Percentiles rank a stretch among this genome's conserved stretches.
These are phyloP conservation scores for Ceratosolen fusciceps DNA, from an alignment of 1,140 invertebrate species.

Conservation along the genomic window DNA sequence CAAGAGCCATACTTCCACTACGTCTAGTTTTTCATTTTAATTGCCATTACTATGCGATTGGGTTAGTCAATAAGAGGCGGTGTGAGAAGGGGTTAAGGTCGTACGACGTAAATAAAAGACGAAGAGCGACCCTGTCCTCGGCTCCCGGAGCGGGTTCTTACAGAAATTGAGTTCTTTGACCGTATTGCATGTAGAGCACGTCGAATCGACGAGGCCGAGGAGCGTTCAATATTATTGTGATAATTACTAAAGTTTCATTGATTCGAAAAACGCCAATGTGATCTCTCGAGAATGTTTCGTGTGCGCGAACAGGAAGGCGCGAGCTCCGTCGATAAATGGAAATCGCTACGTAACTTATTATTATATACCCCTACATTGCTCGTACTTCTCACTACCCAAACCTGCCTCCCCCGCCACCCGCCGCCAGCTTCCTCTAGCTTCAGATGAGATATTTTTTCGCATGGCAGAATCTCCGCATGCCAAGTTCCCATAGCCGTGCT, in stretches of 20 bases:
- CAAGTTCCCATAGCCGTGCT: background rate
- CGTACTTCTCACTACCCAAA: too few relatives aligned
- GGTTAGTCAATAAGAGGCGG: too few relatives aligned
- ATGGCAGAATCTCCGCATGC: background rate
- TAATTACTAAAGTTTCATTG: conserved; percentile 18
- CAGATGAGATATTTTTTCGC: background rate
- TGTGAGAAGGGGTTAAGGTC: background rate
- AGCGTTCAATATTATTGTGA: conserved; percentile 23
- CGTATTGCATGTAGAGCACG: background rate
- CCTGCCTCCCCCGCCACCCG: too few relatives aligned
- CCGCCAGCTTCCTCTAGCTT: background rate
- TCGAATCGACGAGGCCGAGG: background rate
- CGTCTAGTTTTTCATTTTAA: conserved; percentile 26
- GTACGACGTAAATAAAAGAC: background rate
- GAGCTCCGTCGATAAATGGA: background rate
- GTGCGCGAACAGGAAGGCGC: background rate
- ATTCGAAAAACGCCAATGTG: conserved; percentile 35
- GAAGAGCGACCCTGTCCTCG: too few relatives aligned
- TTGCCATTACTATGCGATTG: conserved; percentile 9
- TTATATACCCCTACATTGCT: conserved; percentile 19
- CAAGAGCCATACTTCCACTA: conserved; percentile 39
- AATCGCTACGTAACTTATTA: conserved; percentile 14
- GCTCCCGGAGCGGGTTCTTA: too few relatives aligned
- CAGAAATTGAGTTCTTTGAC: background rate
- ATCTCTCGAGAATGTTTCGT: conserved; percentile 13